Evolutionary conservation across 2,888 invertebrate species (phyloP).

Genomic region (Mythimna lalbum): DNA sequence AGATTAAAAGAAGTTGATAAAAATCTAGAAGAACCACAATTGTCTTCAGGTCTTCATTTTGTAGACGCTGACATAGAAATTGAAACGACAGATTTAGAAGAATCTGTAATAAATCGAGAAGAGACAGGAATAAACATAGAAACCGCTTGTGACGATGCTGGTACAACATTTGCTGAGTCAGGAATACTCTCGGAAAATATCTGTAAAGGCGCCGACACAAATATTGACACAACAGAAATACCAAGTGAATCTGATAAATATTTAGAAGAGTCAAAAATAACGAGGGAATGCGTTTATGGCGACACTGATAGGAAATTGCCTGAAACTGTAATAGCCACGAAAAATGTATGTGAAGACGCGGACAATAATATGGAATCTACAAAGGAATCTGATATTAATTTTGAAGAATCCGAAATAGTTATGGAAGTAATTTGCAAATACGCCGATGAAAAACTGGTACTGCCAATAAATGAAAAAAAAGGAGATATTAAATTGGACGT

Average conservation of each 20-base stretch:
- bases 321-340: background rate
- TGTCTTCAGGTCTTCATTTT: background rate
- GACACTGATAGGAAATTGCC: background rate
- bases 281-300: background rate
- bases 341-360: background rate
- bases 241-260: background rate
- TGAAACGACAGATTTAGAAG: background rate
- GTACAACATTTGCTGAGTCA: background rate
- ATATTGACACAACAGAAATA: background rate
- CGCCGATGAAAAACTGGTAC: constrained; percentile 26
- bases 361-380: background rate
- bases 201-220: background rate
- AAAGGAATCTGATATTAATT: background rate
- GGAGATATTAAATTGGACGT: background rate
- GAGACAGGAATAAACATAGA: background rate
- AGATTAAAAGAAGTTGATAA: background rate
- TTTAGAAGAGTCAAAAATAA: background rate
- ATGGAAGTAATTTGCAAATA: constrained; percentile 36
- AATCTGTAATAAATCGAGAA: constrained; percentile 4
- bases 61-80: background rate
- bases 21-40: background rate
- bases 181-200: background rate
- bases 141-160: background rate
- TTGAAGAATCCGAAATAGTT: constrained; percentile 35
- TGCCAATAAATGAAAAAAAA: constrained; percentile 13